phyloP scores from a whole-genome alignment of 2,888 invertebrate genomes.

The Heteropelma amictum region DNA sequence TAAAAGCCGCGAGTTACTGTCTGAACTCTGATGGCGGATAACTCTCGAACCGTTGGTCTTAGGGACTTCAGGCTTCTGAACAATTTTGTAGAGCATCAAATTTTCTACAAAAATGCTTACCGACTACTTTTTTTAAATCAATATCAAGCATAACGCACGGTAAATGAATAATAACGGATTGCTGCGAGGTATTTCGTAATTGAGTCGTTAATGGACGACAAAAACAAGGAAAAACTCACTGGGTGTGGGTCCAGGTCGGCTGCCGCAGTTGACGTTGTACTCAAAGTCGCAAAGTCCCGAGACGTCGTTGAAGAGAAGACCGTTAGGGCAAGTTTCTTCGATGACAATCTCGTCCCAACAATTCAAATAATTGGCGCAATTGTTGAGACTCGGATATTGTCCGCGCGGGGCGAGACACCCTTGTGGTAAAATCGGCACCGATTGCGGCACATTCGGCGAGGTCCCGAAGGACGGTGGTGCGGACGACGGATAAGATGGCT shows the following conservation, averaged over 20 bases:
- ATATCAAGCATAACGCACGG: too few relatives aligned
- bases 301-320: constrained; percentile 81
- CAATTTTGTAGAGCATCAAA: too few relatives aligned
- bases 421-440: constrained; percentile 33
- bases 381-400: constrained; percentile 82
- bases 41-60: too few relatives aligned
- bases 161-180: too few relatives aligned
- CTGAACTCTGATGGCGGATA: too few relatives aligned
- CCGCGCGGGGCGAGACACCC: constrained; percentile 78
- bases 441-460: constrained; percentile 8
- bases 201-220: background rate
- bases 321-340: constrained; percentile 83
- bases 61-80: too few relatives aligned
- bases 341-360: constrained; percentile 86
- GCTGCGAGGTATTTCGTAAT: background rate
- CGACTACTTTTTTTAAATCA: too few relatives aligned
- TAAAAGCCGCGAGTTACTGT: too few relatives aligned
- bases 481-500: constrained; percentile 32
- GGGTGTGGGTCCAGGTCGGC: constrained; percentile 76
- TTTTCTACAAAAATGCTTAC: too few relatives aligned
- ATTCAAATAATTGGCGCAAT: constrained; percentile 83
- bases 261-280: constrained; percentile 82
- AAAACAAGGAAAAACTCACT: constrained; percentile 66
- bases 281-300: constrained; percentile 83
- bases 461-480: constrained; percentile 9